Conservation (phyloP, 1,140 invertebrate genomes). For the Aphis craccivora region DNA sequence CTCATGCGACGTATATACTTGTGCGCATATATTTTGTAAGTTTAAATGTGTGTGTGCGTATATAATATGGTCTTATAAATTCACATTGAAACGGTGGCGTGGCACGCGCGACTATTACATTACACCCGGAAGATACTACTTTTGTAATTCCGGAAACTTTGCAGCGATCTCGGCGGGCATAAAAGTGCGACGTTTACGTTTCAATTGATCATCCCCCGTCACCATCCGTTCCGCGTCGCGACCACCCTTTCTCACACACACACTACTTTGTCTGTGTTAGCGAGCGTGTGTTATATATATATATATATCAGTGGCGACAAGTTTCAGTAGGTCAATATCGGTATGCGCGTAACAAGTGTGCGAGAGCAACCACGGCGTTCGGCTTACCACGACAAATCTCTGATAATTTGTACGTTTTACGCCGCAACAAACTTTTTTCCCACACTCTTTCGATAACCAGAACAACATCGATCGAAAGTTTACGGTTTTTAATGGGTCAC, state of each 20-base stretch:
- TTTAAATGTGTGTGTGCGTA: neutral
- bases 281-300: neutral
- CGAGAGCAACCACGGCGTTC: neutral
- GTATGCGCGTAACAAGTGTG: constrained; percentile 14
- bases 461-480: neutral
- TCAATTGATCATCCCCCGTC: constrained; percentile 8
- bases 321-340: constrained; percentile 15
- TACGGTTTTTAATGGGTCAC: neutral
- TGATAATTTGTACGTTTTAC: neutral
- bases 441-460: neutral
- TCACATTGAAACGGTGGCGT: constrained; percentile 20
- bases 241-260: neutral
- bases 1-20: neutral
- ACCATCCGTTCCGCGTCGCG: neutral
- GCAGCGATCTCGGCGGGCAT: neutral
- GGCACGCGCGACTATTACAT: neutral
- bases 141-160: constrained; percentile 44
- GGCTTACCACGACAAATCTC: neutral
- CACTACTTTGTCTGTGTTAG: neutral
- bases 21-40: neutral
- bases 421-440: neutral
- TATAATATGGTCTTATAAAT: neutral
- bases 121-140: neutral
- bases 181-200: constrained; percentile 11
- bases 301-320: neutral